Conservation (phyloP, 2,888 invertebrate species). For the Drosophila lutescens region DNA sequence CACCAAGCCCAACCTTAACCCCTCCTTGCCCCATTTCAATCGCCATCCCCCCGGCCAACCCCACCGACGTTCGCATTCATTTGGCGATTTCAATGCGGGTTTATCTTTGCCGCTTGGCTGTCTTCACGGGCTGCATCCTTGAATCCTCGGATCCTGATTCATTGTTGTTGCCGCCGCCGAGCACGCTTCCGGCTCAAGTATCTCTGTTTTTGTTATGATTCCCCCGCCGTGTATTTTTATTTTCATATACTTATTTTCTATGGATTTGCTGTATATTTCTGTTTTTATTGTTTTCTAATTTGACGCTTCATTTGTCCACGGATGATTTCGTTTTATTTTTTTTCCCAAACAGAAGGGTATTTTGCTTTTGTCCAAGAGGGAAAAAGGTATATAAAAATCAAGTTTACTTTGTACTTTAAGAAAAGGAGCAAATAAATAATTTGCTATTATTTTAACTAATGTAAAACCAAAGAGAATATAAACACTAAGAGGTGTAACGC, state of each 20-base stretch:
- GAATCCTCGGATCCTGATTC: conserved; percentile 52
- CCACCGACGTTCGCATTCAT: conserved; percentile 32
- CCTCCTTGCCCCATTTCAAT: conserved; percentile 1
- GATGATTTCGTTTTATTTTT: conserved; percentile 21
- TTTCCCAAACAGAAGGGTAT: conserved; percentile 4
- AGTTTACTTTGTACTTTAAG: too few species aligned
- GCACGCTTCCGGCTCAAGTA: conserved; percentile 71
- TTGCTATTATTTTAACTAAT: too few species aligned
- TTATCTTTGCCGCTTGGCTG: conserved; percentile 52
- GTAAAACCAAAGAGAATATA: too few species aligned
- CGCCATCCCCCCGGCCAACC: not conserved
- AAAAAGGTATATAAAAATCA: too few species aligned
- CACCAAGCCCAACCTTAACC: conserved; percentile 1
- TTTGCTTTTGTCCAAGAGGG: not conserved
- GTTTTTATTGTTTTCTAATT: conserved; percentile 66
- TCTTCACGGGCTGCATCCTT: conserved; percentile 48
- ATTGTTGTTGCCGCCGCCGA: conserved; percentile 55
- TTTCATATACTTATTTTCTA: conserved; percentile 29
- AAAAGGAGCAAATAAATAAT: too few species aligned
- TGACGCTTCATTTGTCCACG: conserved; percentile 60
- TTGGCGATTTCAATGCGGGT: conserved; percentile 51
- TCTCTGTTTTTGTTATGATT: conserved; percentile 39
- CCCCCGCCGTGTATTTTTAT: conserved; percentile 5
- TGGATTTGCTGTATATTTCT: conserved; percentile 30
- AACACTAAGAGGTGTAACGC: too few species aligned